Base-by-base conservation (phyloP, 92 coral and sea anemone genomes). In the Palythoa heliodiscus region DNA sequence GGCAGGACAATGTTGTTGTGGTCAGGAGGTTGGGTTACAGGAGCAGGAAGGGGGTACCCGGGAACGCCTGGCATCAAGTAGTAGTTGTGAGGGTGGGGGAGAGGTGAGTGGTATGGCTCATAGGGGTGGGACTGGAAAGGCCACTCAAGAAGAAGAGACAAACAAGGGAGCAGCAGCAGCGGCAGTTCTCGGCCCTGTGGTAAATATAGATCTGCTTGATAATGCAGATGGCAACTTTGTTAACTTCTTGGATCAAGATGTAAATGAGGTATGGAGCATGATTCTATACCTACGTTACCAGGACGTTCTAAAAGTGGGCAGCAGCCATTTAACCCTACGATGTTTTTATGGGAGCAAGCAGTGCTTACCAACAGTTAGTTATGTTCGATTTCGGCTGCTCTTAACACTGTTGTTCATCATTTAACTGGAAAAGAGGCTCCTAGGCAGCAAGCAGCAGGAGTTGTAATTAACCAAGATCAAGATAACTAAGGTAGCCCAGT, bases 291-390 rank as follows among this genome's bases (percentile, higher is more conserved):
- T 24, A 69, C 40, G 6, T 69, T 69, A 69, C 73, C 73, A 24
- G 73, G 73, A 11, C 50, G 73, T 1, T 24, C 73, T 69, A 63
- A 63, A 54, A 54, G 8, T 54, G 61, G 61, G 10, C 61, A 54
- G 39, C 73, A 69, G 47, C 73, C 4, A 20, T 69, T 69, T 15
- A 35, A 25, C 23, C 73, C 47, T 2, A 35, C 11, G 15, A 2
- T 69, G 73, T 69, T 25, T 69, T 29, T 69, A 4, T 24, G 73
- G 29, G 73, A 69, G 73, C 73, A 69, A 29, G 73, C 73, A 69
- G 47, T 69, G 17, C 11, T 68, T 68, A 68, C 10, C 19, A 68
- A 69, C 73, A 69, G 29, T 29, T 12, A 69, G 2, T 69, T 69
- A 25, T 8, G 73, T 69, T 12, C 39, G 16, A 69, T 69, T 29